A percentile compares a stretch with the other conserved stretches of the same genome.
These are phyloP conservation scores for Strigamia transsilvanica DNA, from an alignment of 2,888 invertebrate genomes.

Conservation along the genomic window DNA sequence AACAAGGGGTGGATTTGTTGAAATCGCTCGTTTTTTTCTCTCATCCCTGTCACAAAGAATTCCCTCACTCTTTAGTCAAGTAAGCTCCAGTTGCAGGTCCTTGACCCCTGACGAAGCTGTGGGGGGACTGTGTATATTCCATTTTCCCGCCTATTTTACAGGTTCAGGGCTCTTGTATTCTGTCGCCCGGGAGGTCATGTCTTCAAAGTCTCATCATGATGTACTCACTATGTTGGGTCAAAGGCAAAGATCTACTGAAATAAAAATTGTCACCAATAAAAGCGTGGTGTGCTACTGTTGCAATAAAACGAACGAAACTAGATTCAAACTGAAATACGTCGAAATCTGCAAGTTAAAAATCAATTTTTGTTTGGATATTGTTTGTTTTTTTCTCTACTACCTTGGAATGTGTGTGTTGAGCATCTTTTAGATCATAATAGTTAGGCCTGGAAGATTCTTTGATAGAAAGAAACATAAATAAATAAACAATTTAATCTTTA, in stretches of 20 bases:
- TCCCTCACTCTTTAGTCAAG: conserved; percentile 43
- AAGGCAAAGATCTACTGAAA: neutral
- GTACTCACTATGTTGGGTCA: neutral
- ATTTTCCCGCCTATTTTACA: conserved; percentile 46
- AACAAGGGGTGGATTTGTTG: conserved; percentile 33
- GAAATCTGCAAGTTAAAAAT: neutral
- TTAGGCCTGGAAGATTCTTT: neutral
- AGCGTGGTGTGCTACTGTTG: neutral
- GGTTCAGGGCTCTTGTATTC: conserved; percentile 25
- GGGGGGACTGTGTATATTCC: conserved; percentile 31
- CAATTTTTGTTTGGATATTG: neutral
- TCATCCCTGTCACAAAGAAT: conserved; percentile 34
- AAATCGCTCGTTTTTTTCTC: conserved; percentile 21
- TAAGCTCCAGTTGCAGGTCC: conserved; percentile 43
- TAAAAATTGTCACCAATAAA: conserved; percentile 32
- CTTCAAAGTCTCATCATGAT: conserved; percentile 21
- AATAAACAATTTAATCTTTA: conserved; percentile 23
- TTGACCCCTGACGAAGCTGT: conserved; percentile 42
- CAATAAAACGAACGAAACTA: neutral
- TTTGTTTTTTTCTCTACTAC: neutral
- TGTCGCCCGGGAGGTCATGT: conserved; percentile 16
- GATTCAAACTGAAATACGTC: too few species aligned
- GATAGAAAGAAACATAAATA: neutral
- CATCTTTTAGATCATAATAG: neutral
- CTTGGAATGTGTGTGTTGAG: neutral